Evolutionary conservation across 2,888 invertebrate genomes (phyloP).

Genomic region (Punctoribates punctum): DNA sequence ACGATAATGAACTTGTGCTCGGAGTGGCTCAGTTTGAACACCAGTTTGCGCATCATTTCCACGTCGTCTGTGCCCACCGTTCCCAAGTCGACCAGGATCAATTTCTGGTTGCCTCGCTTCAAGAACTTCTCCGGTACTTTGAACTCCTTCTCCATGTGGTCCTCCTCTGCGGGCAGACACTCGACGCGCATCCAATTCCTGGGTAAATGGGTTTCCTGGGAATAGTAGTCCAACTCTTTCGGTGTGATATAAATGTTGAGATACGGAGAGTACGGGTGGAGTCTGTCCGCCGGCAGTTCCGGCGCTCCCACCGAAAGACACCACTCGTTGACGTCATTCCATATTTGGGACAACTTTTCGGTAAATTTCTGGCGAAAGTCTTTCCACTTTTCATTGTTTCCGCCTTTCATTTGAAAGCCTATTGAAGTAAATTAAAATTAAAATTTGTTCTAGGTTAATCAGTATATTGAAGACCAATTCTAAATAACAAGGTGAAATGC

Average conservation of each 20-base stretch:
- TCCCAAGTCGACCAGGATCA: conserved; percentile 39
- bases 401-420: no score
- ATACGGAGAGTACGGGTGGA: neutral
- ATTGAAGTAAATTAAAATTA: no score
- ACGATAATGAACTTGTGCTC: conserved; percentile 25
- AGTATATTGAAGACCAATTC: no score
- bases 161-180: neutral
- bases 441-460: no score
- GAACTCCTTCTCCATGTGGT: neutral
- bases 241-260: neutral
- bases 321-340: no score
- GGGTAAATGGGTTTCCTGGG: no score
- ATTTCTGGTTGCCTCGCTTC: neutral
- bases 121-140: conserved; percentile 21
- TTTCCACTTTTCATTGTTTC: no score
- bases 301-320: no score
- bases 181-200: neutral
- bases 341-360: no score
- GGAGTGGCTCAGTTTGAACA: conserved; percentile 25
- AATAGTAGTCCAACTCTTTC: neutral
- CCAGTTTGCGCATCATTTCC: conserved; percentile 26
- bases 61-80: conserved; percentile 32
- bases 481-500: no score
- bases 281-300: no score
- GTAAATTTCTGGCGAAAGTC: no score